Base-by-base conservation (phyloP, 2,113 vertebrate species). In the Parus major region DNA sequence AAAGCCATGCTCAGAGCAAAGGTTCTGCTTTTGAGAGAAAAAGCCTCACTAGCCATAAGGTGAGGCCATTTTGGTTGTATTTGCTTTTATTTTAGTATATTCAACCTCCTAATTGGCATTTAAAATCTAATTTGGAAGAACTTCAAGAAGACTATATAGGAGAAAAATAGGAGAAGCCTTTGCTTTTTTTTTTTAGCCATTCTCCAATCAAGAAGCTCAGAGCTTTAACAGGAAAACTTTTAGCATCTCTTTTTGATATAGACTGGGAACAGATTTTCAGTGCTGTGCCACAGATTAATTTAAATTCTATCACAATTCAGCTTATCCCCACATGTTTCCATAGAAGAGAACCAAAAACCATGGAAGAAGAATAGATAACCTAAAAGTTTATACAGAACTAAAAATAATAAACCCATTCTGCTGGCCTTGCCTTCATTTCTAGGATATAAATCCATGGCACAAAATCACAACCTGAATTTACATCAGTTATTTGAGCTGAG, bases 101-200 rank as follows among this genome's bases (percentile, higher is more conserved):
- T 99, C 99, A 99, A 99, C 99, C 99, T 99, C 98, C 99, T 99
- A 99, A 99, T 99, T 99, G 99, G 99, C 99, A 99, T 99, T 99
- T 99, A 99, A 99, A 99, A 99, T 98, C 98, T 98, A 99, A 99
- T 99, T 99, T 99, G 98, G 98, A 99, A 98, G 98, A 99, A 99
- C 99, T 99, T 99, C 99, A 99, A 99, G 98, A 99, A 98, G 98
- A 98, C 98, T 98, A 98, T 98, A 98, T 98, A 98, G 97, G 61
- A 72, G 95, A 92, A 98, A 98, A 97, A 98, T 96, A 96, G 96
- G 97, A 96, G 98, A 97, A 97, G 83, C 79, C 88, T 92, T 96
- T 97, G 95, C 41, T 50, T 95, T 61, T 76, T 56, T 84, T 97
- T 94, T 35, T 3, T 1, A 81, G 70, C 93, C 86, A 21, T 96